Conservation (phyloP, 2,888 invertebrate genomes). For the Synergus japonicus region DNA sequence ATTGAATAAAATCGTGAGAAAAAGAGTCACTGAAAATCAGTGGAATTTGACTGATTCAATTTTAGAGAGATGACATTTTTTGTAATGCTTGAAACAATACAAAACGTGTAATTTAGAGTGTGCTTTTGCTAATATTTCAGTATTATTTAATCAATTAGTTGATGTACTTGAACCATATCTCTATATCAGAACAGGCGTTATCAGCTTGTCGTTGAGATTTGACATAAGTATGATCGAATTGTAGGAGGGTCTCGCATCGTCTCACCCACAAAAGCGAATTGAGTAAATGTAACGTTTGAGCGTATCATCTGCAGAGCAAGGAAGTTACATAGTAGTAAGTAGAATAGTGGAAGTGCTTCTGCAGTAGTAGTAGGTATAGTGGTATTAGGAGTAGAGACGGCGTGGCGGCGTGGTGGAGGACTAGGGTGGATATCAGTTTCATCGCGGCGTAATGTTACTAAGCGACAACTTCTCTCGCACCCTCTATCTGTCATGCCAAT, state of each 20-base stretch:
- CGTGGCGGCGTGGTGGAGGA: slow-evolving; percentile 42
- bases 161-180: background rate
- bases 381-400: background rate
- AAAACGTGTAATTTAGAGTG: too few relatives aligned
- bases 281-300: background rate
- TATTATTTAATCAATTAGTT: too few relatives aligned
- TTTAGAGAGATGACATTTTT: too few relatives aligned
- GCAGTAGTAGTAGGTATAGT: background rate
- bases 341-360: background rate
- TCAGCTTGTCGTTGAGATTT: background rate
- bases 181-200: background rate
- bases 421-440: slow-evolving; percentile 67
- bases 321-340: background rate
- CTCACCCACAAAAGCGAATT: background rate
- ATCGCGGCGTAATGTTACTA: slow-evolving; percentile 72
- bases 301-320: background rate
- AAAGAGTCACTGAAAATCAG: too few relatives aligned
- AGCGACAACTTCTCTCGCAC: slow-evolving; percentile 73
- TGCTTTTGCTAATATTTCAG: too few relatives aligned
- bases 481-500: slow-evolving; percentile 73
- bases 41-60: too few relatives aligned
- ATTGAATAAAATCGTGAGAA: too few relatives aligned
- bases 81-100: too few relatives aligned
- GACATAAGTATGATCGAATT: slow-evolving; percentile 1
- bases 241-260: background rate